Base-by-base conservation (phyloP, 2,888 invertebrate species). In the Rhagophthalmus giganteus region DNA sequence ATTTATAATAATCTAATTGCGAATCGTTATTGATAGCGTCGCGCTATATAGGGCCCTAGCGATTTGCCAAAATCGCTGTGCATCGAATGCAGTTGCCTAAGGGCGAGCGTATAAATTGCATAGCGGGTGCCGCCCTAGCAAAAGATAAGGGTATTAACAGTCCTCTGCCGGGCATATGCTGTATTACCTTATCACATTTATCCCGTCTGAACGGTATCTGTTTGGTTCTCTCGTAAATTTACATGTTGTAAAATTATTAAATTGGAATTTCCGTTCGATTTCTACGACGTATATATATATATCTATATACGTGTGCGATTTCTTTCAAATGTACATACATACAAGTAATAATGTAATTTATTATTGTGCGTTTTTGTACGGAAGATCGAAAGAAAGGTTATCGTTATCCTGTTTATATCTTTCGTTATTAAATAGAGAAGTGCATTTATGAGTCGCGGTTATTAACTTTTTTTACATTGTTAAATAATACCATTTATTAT, bases 91-190 rank as follows among this genome's bases (percentile, higher is more conserved):
- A 53, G 44, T 34, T 38, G 58, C 62, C 59, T 45, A 51, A 42
- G 55, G 62, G 59, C 47, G 38, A 40, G 50, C 28, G 55, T 55
- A 61, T 62, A 63, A 64, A 63, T 64, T 62, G 62, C 64, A 54
- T 37, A 55, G 58, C 60, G 55, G 49, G 32, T 48, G 53, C 54
- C 55, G 54, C 57, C 60, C 59, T 59, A 56, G 55, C 58, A 57
- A 57, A 58, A 67, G 71, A 72, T 72, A 72, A 70, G 67, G 62
- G 69, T 60, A 69, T 69, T 69, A 68, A 66, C 68, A 61, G 64
- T 63, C 63, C 67, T 68, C 67, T 67, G 63, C 62, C 63, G 66
- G 66, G 66, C 69, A 67, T 69, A 68, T 67, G 68, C 65, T 62
- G 61, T 60, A 62, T 59, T 60, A 7, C 20, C 7, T 20, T 20